Conservation (phyloP, 1,140 invertebrate species). For the Drosophila pachea region DNA sequence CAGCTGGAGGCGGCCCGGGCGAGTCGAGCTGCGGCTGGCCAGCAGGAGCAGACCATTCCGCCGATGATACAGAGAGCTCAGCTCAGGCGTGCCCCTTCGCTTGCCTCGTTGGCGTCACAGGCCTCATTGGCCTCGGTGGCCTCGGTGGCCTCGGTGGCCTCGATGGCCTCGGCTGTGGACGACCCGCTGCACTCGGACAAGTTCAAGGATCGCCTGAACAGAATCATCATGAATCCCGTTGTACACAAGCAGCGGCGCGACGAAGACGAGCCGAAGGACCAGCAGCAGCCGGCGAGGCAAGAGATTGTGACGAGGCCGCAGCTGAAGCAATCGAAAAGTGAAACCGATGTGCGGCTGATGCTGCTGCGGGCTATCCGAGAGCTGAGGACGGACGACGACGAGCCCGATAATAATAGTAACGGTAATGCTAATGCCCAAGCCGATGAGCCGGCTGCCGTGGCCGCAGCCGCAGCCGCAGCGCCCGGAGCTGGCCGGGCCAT, state of each 20-base stretch:
- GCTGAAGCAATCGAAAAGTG: constrained; percentile 75
- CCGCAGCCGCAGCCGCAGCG: constrained; percentile 2
- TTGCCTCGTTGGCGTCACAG: constrained; percentile 31
- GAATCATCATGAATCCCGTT: constrained; percentile 60
- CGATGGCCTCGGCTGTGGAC: constrained; percentile 57
- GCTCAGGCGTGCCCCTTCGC: constrained; percentile 22
- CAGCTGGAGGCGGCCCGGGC: constrained; percentile 39
- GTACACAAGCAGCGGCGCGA: constrained; percentile 25
- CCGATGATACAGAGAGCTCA: not conserved
- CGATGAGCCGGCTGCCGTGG: constrained; percentile 12
- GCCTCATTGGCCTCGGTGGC: constrained; percentile 38
- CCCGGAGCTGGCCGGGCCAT: constrained; percentile 33
- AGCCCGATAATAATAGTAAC: constrained; percentile 21
- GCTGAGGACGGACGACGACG: constrained; percentile 50
- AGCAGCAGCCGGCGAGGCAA: not conserved
- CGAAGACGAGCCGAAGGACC: too few species aligned
- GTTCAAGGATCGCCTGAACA: constrained; percentile 69
- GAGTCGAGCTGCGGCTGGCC: not conserved
- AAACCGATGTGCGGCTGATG: constrained; percentile 68
- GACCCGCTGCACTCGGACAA: constrained; percentile 72
- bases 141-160: constrained; percentile 42
- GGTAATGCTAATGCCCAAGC: constrained; percentile 17
- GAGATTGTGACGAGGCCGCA: constrained; percentile 40
- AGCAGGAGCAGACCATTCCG: not conserved
- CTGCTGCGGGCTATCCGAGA: constrained; percentile 68